These are phyloP conservation scores for Formica selysi DNA, from an alignment of 1,140 invertebrate species.

Conservation along the genomic window DNA sequence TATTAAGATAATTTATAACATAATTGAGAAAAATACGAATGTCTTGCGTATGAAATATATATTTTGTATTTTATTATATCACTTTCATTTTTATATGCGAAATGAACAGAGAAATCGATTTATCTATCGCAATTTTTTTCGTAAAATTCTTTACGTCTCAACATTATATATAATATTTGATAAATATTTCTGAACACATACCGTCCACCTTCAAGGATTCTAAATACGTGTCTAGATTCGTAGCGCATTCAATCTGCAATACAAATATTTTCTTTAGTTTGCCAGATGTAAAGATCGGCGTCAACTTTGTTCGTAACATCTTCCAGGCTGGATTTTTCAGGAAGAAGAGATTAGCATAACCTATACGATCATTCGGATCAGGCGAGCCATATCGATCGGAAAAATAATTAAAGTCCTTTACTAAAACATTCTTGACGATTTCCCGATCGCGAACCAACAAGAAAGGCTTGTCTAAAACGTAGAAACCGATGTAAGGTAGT, in stretches of 20 bases:
- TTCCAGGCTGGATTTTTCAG: conserved; percentile 83
- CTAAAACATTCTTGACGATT: conserved; percentile 83
- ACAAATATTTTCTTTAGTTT: conserved; percentile 84
- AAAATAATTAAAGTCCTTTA: conserved; percentile 86
- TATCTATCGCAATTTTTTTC: not conserved
- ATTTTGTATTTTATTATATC: too few species aligned
- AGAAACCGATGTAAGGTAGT: conserved; percentile 79
- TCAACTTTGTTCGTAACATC: conserved; percentile 80
- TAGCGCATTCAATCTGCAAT: conserved; percentile 82
- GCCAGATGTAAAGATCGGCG: conserved; percentile 83
- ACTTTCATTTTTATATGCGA: too few species aligned
- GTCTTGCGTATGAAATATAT: too few species aligned
- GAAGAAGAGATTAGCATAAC: conserved; percentile 78
- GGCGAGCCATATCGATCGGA: conserved; percentile 72
- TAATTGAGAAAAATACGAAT: too few species aligned
- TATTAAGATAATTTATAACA: too few species aligned
- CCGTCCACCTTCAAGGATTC: conserved; percentile 69
- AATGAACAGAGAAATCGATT: too few species aligned
- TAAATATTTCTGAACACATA: conserved; percentile 2
- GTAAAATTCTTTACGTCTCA: not conserved
- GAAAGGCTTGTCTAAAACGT: conserved; percentile 79
- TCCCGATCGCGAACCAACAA: conserved; percentile 85
- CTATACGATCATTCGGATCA: conserved; percentile 72
- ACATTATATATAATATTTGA: not conserved
- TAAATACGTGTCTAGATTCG: conserved; percentile 80